A percentile compares a stretch with the other conserved stretches of the same genome.
Evolutionary conservation across 2,797 vertebrate species (phyloP).

Genomic region (Melanotaenia pygmaea): DNA sequence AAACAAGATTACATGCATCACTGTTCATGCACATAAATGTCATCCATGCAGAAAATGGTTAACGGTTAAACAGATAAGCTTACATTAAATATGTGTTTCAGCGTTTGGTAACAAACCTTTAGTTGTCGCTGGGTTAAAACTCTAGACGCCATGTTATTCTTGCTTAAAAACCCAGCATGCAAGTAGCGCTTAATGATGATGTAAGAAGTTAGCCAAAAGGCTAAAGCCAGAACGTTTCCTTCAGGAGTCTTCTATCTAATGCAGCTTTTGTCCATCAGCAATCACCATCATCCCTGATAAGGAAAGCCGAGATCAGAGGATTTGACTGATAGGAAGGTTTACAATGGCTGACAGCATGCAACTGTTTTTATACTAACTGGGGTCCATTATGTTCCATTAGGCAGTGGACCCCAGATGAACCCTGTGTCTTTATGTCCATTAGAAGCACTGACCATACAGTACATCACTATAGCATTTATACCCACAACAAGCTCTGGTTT

Average conservation of each 20-base stretch:
- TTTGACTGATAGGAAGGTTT: conserved; percentile 39
- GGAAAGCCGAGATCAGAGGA: conserved; percentile 33
- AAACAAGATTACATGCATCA: conserved; percentile 29
- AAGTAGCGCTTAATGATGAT: background rate
- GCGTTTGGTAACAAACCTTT: conserved; percentile 9
- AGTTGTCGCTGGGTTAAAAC: conserved; percentile 17
- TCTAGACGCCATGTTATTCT: conserved; percentile 6
- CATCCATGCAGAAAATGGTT: conserved; percentile 14
- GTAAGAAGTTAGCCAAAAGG: conserved; percentile 11
- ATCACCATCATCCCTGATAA: conserved; percentile 31
- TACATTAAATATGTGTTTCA: conserved; percentile 5
- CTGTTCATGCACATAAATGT: conserved; percentile 34
- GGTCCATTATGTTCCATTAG: conserved; percentile 78
- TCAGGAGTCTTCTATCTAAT: conserved; percentile 21
- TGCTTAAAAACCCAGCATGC: background rate
- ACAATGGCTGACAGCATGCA: conserved; percentile 50
- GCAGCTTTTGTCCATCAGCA: conserved; percentile 29
- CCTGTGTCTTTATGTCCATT: conserved; percentile 58
- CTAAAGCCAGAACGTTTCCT: conserved; percentile 22
- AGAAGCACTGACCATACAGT: conserved; percentile 66
- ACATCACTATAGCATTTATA: conserved; percentile 40
- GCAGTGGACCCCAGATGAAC: conserved; percentile 47
- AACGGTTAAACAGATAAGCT: conserved; percentile 20
- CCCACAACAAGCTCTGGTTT: conserved; percentile 58
- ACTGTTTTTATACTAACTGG: conserved; percentile 49